phyloP scores from a whole-genome alignment of 2,113 vertebrate species.

The Serinus canaria region DNA sequence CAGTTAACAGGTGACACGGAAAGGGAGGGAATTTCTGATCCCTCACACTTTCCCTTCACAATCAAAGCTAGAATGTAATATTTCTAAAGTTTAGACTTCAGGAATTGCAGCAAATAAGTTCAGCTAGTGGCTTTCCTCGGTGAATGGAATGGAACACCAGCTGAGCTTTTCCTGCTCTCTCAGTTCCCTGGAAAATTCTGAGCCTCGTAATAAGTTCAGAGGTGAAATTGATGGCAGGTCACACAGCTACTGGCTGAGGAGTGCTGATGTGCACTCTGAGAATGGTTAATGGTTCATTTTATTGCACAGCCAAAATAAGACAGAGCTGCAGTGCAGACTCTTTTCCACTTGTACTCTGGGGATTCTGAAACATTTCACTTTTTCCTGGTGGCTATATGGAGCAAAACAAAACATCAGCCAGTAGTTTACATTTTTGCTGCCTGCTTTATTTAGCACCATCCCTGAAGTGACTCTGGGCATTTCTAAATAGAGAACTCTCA shows the following conservation, averaged over 20 bases:
- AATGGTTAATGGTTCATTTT: neutral
- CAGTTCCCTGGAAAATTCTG: neutral
- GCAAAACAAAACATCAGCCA: conserved; percentile 43
- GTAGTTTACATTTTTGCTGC: conserved; percentile 52
- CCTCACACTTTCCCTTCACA: neutral
- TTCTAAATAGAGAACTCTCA: conserved; percentile 46
- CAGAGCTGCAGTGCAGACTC: neutral
- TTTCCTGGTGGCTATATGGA: conserved; percentile 46
- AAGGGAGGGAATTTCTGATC: neutral
- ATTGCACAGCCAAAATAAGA: conserved; percentile 2
- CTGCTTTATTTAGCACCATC: conserved; percentile 55
- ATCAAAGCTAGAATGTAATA: neutral
- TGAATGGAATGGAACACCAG: neutral
- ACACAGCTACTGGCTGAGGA: neutral
- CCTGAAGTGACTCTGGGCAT: conserved; percentile 27
- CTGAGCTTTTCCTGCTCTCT: neutral
- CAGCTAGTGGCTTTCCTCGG: neutral
- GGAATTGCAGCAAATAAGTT: neutral
- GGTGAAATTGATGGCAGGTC: neutral
- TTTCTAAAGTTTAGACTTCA: neutral
- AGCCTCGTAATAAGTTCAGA: neutral
- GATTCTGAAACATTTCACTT: conserved; percentile 34
- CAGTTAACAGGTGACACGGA: accelerated
- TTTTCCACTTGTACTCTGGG: conserved; percentile 22
- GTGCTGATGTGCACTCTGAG: neutral